A percentile compares a stretch with the other conserved stretches of the same genome.
Evolutionary conservation across 2,888 invertebrate species (phyloP).

Genomic region (Autographa gamma): DNA sequence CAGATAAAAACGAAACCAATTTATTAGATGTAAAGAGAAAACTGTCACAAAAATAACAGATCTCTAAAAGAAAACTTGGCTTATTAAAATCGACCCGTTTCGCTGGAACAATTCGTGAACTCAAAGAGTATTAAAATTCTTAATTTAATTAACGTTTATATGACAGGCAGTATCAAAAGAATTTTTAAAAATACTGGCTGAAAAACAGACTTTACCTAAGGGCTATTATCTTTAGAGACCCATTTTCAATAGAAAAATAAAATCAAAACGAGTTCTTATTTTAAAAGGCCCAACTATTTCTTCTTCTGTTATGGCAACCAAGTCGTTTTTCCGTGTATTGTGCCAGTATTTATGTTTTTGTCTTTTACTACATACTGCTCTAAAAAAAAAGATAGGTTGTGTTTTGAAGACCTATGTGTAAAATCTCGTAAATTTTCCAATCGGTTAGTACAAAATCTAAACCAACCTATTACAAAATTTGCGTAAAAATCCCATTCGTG

Average conservation of each 20-base stretch:
- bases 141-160: slow-evolving; percentile 73
- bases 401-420: not conserved
- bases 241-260: not conserved
- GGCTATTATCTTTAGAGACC: not conserved
- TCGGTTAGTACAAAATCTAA: not conserved
- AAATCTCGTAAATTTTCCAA: not conserved
- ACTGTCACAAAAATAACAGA: slow-evolving; percentile 20
- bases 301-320: not conserved
- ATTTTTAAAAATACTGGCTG: slow-evolving; percentile 54
- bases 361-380: not conserved
- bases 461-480: not conserved
- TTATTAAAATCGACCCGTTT: slow-evolving; percentile 43
- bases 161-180: slow-evolving; percentile 57
- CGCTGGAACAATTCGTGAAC: slow-evolving; percentile 26
- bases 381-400: no score
- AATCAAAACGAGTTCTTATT: not conserved
- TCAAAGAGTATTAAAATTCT: slow-evolving; percentile 70
- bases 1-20: slow-evolving; percentile 13
- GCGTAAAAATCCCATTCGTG: not conserved
- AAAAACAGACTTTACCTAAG: slow-evolving; percentile 20
- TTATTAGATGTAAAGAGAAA: slow-evolving; percentile 11
- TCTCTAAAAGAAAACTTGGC: slow-evolving; percentile 18
- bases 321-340: not conserved
- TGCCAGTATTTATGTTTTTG: not conserved
- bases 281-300: no score